phyloP scores from a whole-genome alignment of 2,797 vertebrate genomes.

The Semotilus atromaculatus region DNA sequence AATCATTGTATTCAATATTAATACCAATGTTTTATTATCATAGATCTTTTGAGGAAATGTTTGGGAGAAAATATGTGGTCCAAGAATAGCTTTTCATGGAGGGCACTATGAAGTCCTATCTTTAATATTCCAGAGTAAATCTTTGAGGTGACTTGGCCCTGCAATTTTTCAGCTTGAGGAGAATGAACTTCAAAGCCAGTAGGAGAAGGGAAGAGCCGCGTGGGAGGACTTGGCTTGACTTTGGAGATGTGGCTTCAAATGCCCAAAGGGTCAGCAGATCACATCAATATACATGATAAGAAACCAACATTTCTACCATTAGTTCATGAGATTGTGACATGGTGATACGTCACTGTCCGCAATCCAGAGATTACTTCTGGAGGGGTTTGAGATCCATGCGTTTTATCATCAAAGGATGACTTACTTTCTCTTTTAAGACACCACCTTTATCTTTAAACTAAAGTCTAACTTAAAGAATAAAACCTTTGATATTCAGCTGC shows the following conservation, averaged over 20 bases:
- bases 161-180: conserved; percentile 21
- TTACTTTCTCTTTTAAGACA: conserved; percentile 54
- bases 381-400: conserved; percentile 45
- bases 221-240: conserved; percentile 26
- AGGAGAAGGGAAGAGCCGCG: not conserved
- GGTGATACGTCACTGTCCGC: conserved; percentile 60
- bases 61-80: not conserved
- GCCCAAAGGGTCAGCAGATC: conserved; percentile 59
- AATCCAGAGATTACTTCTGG: conserved; percentile 50
- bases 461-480: conserved; percentile 12
- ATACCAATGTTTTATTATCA: not conserved
- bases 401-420: conserved; percentile 62
- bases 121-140: not conserved
- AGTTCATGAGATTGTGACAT: conserved; percentile 52
- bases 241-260: conserved; percentile 47
- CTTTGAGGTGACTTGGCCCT: not conserved
- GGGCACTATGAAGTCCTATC: not conserved
- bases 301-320: conserved; percentile 54
- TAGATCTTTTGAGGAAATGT: not conserved
- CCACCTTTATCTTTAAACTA: conserved; percentile 46
- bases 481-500: conserved; percentile 30
- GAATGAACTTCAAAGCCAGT: conserved; percentile 54
- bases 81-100: not conserved
- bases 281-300: conserved; percentile 62
- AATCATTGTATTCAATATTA: no score